Evolutionary conservation across 1,140 invertebrate genomes (phyloP), one percentile per base, ranked within the genome.

Genomic region (Hycleus phaleratus): DNA sequence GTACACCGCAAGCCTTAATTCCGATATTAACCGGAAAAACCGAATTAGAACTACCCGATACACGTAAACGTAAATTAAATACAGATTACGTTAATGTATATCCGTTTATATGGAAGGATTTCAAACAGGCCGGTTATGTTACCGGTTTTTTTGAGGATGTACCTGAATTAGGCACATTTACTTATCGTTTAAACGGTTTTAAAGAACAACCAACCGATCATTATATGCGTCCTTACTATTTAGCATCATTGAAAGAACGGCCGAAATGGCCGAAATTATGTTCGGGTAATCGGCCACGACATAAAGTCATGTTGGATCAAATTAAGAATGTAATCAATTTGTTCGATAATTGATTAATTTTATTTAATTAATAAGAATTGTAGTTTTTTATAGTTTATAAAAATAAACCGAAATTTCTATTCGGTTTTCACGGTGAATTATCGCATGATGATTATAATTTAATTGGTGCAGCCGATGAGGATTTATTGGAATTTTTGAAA

Each of bases 161-260:
- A 60, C 85, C 90, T 0, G 75, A 81, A 66, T 82, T 90, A 7
- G 93, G 93, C 0, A 94, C 90, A 0, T 97, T 96, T 68, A 93
- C 90, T 25, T 93, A 93, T 73, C 81, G 94, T 8, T 81, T 97
- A 68, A 88, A 91, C 58, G 95, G 94, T 1, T 98, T 97, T 73
- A 77, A 82, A 47, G 69, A 18, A 18, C 18, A 18, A 18, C 95
- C 94, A 0, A 92, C 93, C 0, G 87, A 96, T 76, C 93, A 97
- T 75, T 97, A 94, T 68, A 85, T 95, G 78, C 75, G 92, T 32
- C 83, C 88, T 0, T 96, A 85, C 72, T 91, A 89, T 65, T 58
- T 87, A 38, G 78, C 79, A 4, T 74, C 79, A 12, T 74, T 84
- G 47, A 77, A 79, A 59, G 77, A 79, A 0, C 67, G 74, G 0